These are phyloP conservation scores for Morelia viridis DNA, from an alignment of 2,797 vertebrate species.

Conservation along the genomic window DNA sequence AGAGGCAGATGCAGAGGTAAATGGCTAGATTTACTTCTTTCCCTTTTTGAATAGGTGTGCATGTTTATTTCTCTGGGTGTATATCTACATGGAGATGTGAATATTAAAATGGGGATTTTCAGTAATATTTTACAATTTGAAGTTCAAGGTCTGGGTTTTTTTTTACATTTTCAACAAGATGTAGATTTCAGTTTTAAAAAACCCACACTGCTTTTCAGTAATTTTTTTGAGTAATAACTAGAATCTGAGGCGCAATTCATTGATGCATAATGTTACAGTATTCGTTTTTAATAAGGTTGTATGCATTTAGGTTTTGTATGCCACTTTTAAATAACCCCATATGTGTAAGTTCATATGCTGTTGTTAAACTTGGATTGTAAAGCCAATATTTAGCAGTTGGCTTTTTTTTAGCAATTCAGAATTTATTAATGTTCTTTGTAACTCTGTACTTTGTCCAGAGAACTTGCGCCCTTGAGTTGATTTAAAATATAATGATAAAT, in stretches of 20 bases:
- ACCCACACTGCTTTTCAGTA: neutral
- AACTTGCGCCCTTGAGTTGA: neutral
- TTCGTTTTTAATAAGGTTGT: neutral
- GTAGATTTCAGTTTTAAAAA: neutral
- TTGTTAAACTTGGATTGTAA: neutral
- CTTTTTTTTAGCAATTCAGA: neutral
- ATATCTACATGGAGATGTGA: neutral
- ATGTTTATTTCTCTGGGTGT: slow-evolving; percentile 19
- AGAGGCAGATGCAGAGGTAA: slow-evolving; percentile 80
- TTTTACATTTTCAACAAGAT: neutral
- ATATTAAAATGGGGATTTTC: neutral
- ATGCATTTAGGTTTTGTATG: neutral
- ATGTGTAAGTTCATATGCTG: neutral
- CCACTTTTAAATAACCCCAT: neutral
- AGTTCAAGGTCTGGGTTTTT: neutral
- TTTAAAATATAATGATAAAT: neutral
- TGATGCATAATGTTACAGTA: neutral
- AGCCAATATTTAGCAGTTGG: neutral
- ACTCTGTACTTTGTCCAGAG: neutral
- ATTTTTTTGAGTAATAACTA: neutral
- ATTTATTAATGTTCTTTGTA: neutral
- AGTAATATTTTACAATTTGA: neutral
- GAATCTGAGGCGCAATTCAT: neutral
- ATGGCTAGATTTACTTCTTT: slow-evolving; percentile 37
- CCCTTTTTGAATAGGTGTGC: neutral